Evolutionary conservation across 1,140 invertebrate species (phyloP), one percentile per base, ranked within the genome.

Genomic region (Lepidotrigona ventralis): DNA sequence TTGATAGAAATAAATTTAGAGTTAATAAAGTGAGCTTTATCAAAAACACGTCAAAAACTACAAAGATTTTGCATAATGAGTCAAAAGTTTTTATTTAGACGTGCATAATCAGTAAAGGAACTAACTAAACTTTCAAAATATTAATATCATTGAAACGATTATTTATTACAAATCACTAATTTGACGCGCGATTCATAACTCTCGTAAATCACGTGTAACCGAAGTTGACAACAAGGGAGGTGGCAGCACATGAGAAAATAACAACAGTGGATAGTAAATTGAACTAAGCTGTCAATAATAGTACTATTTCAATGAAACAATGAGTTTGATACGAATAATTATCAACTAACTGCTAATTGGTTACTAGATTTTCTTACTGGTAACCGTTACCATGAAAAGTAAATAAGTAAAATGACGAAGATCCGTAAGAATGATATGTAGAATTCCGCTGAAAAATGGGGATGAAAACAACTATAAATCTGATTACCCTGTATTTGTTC

Each of bases 181-280:
- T 81, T 46, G 26, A 58, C 69, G 73, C 72, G 71, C 78, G 80
- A 60, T 77, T 80, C 81, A 69, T 86, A 88, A 86, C 73, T 86
- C n/a, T 86, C n/a, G 87, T 81, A 88, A n/a, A 90, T 90, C 90
- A 90, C 90, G 88, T 90, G 89, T 89, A 88, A 88, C 73, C 33
- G 82, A 88, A 58, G 85, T 79, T 86, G 84, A 84, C 81, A 89
- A 86, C 79, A 87, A 73, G 82, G 66, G 86, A 87, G 85, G 84
- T 89, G 89, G 88, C 88, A 90, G 88, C 90, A 89, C 86, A 81
- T 54, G 86, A 79, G 85, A 84, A 89, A 90, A 90, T 85, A 89
- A 90, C 81, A 90, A 90, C 79, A 88, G 85, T 60, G 69, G 56
- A 73, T 83, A 88, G 84, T 54, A 79, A 79, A 85, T 88, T 66